Percentiles rank a stretch among this genome's conserved stretches.
These are phyloP conservation scores for Melierax canorus DNA, from an alignment of 2,113 vertebrate species.

Conservation along the genomic window DNA sequence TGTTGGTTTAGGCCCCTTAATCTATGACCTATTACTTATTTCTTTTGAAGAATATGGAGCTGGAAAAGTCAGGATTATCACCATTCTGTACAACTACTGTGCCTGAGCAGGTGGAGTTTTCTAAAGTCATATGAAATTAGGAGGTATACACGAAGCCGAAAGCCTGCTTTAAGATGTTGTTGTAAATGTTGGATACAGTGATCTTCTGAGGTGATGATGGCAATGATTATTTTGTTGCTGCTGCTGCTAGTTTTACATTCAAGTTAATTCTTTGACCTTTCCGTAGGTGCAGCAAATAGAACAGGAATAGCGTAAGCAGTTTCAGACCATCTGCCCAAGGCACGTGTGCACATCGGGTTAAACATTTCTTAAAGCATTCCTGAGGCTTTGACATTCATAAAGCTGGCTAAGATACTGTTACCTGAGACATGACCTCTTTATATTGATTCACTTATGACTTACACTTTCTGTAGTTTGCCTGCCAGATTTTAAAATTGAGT, in stretches of 20 bases:
- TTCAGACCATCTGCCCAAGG: neutral
- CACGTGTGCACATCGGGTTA: fast-evolving
- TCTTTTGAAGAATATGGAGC: neutral
- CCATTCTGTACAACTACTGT: neutral
- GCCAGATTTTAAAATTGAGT: neutral
- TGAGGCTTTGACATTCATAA: neutral
- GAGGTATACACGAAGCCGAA: neutral
- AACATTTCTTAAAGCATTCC: neutral
- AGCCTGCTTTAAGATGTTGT: neutral
- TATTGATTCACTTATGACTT: neutral
- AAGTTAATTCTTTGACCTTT: neutral
- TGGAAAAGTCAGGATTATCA: neutral
- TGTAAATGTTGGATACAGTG: neutral
- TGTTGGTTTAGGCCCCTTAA: neutral
- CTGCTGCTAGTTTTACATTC: neutral
- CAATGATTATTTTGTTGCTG: neutral
- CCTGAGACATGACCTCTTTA: neutral
- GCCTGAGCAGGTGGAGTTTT: neutral
- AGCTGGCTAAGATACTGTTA: neutral
- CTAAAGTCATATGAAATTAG: neutral
- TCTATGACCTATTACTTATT: neutral
- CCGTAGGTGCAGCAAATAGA: neutral
- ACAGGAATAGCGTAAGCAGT: neutral
- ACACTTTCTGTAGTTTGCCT: neutral
- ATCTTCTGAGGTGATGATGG: neutral